Evolutionary conservation across 2,113 vertebrate genomes (phyloP).

Genomic region (Campylomormyrus numenius): DNA sequence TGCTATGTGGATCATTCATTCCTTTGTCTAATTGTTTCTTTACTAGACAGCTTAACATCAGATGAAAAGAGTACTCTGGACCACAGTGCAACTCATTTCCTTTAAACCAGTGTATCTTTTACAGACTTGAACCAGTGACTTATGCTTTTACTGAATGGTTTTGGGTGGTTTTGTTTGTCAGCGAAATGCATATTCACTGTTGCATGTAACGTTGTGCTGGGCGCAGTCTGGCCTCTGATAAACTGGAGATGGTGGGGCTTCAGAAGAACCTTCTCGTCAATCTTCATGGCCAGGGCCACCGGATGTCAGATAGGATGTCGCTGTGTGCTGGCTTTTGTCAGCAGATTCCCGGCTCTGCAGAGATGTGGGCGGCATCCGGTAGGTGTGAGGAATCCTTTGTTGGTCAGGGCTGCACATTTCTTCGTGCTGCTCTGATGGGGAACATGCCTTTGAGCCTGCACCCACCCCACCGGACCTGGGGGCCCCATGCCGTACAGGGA

Average conservation of each 20-base stretch:
- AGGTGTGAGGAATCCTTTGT: background rate
- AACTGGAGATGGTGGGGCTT: background rate
- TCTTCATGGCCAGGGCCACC: background rate
- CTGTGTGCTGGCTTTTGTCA: background rate
- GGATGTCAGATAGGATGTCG: background rate
- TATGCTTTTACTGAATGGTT: background rate
- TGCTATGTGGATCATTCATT: background rate
- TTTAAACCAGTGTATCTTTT: background rate
- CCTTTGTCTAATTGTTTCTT: background rate
- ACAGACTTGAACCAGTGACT: background rate
- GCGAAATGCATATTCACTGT: background rate
- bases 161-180: background rate
- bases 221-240: background rate
- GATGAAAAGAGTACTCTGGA: background rate
- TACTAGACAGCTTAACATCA: background rate
- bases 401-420: background rate
- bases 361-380: background rate
- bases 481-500: background rate
- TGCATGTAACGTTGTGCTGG: background rate
- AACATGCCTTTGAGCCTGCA: background rate
- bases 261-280: background rate
- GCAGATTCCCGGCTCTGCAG: background rate
- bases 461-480: background rate
- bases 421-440: background rate
- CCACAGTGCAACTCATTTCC: background rate